These are phyloP conservation scores for Tigriopus japonicus DNA, from an alignment of 1,140 invertebrate genomes.

Conservation along the genomic window DNA sequence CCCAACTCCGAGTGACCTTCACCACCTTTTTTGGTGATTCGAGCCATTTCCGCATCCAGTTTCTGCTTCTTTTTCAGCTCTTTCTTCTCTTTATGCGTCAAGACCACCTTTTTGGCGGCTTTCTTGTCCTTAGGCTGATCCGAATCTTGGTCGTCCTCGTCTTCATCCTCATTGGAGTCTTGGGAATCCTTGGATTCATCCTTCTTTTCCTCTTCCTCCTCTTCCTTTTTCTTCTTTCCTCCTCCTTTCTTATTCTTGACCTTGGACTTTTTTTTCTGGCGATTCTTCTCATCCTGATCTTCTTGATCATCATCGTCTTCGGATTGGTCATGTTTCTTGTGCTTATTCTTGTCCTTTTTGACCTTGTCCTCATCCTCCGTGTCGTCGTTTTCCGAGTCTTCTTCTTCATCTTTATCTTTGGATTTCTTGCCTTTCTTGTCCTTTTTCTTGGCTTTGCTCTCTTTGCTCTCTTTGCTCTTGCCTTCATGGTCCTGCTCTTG, in stretches of 20 bases:
- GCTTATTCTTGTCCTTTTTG: slow-evolving; percentile 12
- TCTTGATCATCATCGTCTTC: slow-evolving; percentile 15
- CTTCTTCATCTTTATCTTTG: background rate
- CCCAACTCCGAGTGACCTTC: slow-evolving; percentile 69
- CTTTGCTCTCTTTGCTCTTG: too few species aligned
- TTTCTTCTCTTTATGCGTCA: slow-evolving; percentile 86
- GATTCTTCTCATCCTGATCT: slow-evolving; percentile 13
- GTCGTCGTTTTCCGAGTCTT: slow-evolving; percentile 1
- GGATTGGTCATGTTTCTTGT: slow-evolving; percentile 11
- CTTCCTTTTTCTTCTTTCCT: slow-evolving; percentile 14
- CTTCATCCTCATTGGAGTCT: slow-evolving; percentile 18
- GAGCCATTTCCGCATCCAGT: slow-evolving; percentile 75
- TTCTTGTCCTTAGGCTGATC: slow-evolving; percentile 13
- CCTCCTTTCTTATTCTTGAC: slow-evolving; percentile 13
- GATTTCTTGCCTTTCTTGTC: background rate
- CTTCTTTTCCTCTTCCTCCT: slow-evolving; percentile 17
- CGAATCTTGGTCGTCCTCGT: slow-evolving; percentile 15
- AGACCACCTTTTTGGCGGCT: slow-evolving; percentile 34
- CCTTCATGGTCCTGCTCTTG: background rate
- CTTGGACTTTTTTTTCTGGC: slow-evolving; percentile 5
- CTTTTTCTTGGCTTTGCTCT: background rate
- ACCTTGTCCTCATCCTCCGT: too few species aligned
- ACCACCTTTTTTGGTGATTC: slow-evolving; percentile 65
- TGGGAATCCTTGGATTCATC: slow-evolving; percentile 16
- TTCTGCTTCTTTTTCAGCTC: slow-evolving; percentile 80